Evolutionary conservation across 1,140 invertebrate species (phyloP).

Genomic region (Himalopsyche phryganea): DNA sequence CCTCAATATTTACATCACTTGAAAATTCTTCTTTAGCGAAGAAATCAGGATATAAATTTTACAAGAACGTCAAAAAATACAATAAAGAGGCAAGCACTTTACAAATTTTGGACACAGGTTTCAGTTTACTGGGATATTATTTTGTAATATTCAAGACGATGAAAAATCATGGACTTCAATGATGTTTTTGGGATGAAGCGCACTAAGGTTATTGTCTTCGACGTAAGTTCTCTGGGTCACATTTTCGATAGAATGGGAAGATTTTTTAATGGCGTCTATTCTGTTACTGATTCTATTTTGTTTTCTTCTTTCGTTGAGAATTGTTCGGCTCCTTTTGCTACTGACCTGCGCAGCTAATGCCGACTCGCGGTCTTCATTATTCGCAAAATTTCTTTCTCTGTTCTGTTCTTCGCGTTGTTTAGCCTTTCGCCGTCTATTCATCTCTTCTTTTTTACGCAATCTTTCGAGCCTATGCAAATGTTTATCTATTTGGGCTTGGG

Average conservation of each 20-base stretch:
- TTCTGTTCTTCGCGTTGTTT: slow-evolving; percentile 32
- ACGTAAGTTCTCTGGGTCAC: slow-evolving; percentile 46
- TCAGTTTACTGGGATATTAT: too few relatives aligned
- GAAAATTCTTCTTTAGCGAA: too few relatives aligned
- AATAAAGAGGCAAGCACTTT: too few relatives aligned
- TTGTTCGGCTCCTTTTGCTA: slow-evolving; percentile 15
- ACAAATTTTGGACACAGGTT: too few relatives aligned
- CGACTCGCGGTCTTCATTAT: neutral
- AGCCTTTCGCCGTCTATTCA: slow-evolving; percentile 21
- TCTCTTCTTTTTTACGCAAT: slow-evolving; percentile 43
- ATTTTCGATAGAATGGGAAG: slow-evolving; percentile 38
- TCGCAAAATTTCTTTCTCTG: slow-evolving; percentile 11
- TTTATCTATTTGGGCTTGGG: slow-evolving; percentile 41
- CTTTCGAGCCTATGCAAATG: slow-evolving; percentile 43
- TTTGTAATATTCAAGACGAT: neutral
- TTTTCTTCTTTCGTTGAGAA: slow-evolving; percentile 35
- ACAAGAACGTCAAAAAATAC: too few relatives aligned
- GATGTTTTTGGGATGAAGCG: slow-evolving; percentile 50
- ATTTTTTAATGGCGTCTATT: slow-evolving; percentile 10
- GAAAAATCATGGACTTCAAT: slow-evolving; percentile 46
- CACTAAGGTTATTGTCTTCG: slow-evolving; percentile 48
- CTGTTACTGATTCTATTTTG: neutral
- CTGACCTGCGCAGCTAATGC: slow-evolving; percentile 1
- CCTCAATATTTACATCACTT: too few relatives aligned
- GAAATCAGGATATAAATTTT: too few relatives aligned